These are phyloP conservation scores for Candoia aspera DNA, from an alignment of 2,113 vertebrate species.

Conservation along the genomic window DNA sequence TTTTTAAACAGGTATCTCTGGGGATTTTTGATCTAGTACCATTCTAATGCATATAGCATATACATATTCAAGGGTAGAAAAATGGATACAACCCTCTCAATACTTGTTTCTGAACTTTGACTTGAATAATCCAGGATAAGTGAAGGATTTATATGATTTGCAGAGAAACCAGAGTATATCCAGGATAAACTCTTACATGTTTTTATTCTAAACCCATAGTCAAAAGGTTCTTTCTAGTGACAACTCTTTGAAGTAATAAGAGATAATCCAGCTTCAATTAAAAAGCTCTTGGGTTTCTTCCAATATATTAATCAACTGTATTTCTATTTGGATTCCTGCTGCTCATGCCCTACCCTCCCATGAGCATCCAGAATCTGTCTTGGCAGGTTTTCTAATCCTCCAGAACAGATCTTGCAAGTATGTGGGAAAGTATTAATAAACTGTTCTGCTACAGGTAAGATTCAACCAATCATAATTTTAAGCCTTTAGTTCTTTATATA, in stretches of 20 bases:
- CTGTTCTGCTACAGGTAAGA: background rate
- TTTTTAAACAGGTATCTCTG: conserved; percentile 93
- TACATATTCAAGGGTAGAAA: background rate
- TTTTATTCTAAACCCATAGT: background rate
- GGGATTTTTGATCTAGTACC: conserved; percentile 1
- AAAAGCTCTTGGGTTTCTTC: background rate
- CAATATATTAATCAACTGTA: background rate
- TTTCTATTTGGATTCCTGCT: background rate
- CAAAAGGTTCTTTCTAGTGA: background rate
- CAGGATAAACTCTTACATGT: background rate
- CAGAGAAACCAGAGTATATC: background rate
- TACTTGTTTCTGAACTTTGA: background rate
- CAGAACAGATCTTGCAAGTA: background rate
- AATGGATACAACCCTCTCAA: background rate
- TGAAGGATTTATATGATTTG: background rate
- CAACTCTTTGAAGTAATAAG: background rate
- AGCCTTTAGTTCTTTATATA: background rate
- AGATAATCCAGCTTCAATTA: background rate
- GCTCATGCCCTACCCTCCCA: background rate
- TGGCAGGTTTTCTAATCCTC: background rate
- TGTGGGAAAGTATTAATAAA: background rate
- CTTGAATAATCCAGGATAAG: background rate
- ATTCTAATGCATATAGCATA: background rate
- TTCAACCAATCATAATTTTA: background rate
- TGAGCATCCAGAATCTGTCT: background rate